Evolutionary conservation across 2,888 invertebrate species (phyloP), one percentile per base, ranked within the genome.

Genomic region (Dysmachus trigonus): DNA sequence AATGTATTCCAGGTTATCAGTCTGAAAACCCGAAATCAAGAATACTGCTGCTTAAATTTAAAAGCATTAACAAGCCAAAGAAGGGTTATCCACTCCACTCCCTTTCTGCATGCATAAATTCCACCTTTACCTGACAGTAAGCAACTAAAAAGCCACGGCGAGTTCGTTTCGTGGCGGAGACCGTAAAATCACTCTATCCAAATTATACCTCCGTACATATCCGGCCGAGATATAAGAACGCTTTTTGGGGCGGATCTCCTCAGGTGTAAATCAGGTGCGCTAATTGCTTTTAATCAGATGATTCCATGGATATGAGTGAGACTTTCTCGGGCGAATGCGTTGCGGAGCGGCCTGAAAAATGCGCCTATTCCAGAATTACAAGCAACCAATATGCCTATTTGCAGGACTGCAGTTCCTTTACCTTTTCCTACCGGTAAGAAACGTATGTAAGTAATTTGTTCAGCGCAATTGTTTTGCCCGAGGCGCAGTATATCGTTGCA

Each of bases 171-270:
- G 71, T 86, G 83, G 85, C 47, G 77, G 77, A 83, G 83, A 47
- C 53, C 85, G 81, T 87, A 87, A 86, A 87, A 87, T 87, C 87
- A 86, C 79, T 87, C 83, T 73, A 33, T 38, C 79, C 84, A 84
- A 87, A 87, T 87, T 87, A 87, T 81, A 81, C 77, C 53, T 62
- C 77, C 79, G 38, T 79, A 79, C 53, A 77, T 84, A 86, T 87
- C 87, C 87, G 87, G 77, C 27, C 10, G 18, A 79, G 86, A 86
- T 87, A 86, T 87, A 87, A 33, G 18, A 87, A 84, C 77, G 77
- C 41, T 79, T 35, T 53, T 72, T 77, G 51, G 53, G 47, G 62
- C 76, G 82, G 53, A 30, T 62, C 27, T 15, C 62, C 41, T 53
- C 33, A 18, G 18, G 74, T 47, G 84, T 86, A 84, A 86, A 86